Evolutionary conservation across 2,888 invertebrate genomes (phyloP).

Genomic region (Agrenia bidenticulata): DNA sequence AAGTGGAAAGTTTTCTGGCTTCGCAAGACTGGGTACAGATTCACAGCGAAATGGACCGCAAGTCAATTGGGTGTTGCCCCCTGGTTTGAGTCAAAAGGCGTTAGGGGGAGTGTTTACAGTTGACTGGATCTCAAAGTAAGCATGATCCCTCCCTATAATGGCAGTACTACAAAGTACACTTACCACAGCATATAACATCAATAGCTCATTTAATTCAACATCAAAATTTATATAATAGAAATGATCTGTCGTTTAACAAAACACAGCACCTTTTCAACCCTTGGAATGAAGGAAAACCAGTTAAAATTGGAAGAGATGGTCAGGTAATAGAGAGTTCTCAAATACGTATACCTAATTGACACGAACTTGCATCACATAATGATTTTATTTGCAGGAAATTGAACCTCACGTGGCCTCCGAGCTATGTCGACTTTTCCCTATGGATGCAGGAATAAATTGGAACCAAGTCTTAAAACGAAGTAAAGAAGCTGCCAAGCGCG

Average conservation of each 20-base stretch:
- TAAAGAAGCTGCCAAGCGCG: conserved; percentile 74
- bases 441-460: conserved; percentile 80
- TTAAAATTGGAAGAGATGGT: conserved; percentile 98
- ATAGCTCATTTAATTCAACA: too few species aligned
- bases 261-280: conserved; percentile 92
- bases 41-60: conserved; percentile 86
- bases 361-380: too few species aligned
- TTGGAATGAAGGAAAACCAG: conserved; percentile 98
- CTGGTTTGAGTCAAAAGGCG: conserved; percentile 86
- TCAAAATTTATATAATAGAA: conserved; percentile 59
- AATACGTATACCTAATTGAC: background rate
- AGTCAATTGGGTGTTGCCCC: conserved; percentile 90
- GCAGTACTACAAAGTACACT: background rate
- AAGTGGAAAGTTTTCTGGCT: conserved; percentile 86
- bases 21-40: conserved; percentile 84
- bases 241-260: conserved; percentile 87
- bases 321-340: conserved; percentile 59
- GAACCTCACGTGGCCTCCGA: conserved; percentile 94
- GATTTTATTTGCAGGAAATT: conserved; percentile 71
- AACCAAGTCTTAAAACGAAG: conserved; percentile 82
- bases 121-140: conserved; percentile 85
- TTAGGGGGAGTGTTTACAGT: conserved; percentile 94
- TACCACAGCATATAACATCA: background rate
- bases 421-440: conserved; percentile 87
- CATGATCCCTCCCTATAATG: background rate